phyloP scores from a whole-genome alignment of 2,888 invertebrate species.

The Helobdella robusta region DNA sequence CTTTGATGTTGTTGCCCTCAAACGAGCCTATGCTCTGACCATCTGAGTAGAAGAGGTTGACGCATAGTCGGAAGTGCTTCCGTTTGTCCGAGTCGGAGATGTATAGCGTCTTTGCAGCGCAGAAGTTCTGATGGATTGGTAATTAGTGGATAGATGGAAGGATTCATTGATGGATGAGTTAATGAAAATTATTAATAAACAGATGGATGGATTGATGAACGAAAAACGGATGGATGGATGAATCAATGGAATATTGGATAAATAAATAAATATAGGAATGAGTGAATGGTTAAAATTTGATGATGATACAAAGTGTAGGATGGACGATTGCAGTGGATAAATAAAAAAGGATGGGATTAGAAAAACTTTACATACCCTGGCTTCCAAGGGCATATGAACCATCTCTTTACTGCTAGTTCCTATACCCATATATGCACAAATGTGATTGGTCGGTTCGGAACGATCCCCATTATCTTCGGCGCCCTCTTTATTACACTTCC shows the following conservation, averaged over 20 bases:
- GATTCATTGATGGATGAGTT: no score
- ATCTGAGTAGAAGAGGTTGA: conserved; percentile 97
- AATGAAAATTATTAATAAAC: no score
- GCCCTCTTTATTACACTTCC: conserved; percentile 90
- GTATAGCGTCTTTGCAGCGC: conserved; percentile 96
- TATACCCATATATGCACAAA: conserved; percentile 98
- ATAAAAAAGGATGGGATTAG: no score
- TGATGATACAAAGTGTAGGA: no score
- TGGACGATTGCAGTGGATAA: no score
- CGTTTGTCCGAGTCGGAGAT: conserved; percentile 98
- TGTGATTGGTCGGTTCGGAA: conserved; percentile 50
- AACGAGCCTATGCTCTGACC: conserved; percentile 97
- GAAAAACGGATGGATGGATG: no score
- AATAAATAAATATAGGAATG: background rate
- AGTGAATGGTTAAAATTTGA: no score
- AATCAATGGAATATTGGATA: background rate
- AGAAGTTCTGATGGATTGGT: conserved; percentile 77
- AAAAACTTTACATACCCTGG: conserved; percentile 65
- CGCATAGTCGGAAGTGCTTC: conserved; percentile 97
- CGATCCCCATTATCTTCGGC: conserved; percentile 60
- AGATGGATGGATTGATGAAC: no score
- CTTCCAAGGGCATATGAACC: conserved; percentile 94
- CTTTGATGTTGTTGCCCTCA: conserved; percentile 96
- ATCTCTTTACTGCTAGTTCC: conserved; percentile 90
- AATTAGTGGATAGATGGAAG: no score